A percentile compares a stretch with the other conserved stretches of the same genome.
These are phyloP conservation scores for Nemopilema nomurai DNA, from an alignment of 30 jellyfish, hydroid and myxozoan genomes.

Conservation along the genomic window DNA sequence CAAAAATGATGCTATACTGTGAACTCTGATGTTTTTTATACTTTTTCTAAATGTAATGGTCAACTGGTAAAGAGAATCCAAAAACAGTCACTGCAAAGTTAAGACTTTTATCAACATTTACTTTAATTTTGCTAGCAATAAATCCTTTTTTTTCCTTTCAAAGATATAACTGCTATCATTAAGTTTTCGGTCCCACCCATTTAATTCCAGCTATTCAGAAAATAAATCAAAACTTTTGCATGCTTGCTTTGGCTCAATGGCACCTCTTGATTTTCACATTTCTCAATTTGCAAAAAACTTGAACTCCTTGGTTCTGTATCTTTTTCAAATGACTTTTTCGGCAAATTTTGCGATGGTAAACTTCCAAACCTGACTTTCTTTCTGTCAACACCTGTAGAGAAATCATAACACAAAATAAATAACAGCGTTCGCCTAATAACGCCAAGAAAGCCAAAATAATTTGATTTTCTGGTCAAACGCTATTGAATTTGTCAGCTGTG, in stretches of 20 bases:
- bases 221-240: slow-evolving; percentile 46
- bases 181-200: slow-evolving; percentile 58
- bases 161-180: slow-evolving; percentile 38
- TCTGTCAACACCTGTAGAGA: slow-evolving; percentile 22
- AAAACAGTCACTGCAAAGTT: slow-evolving; percentile 45
- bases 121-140: slow-evolving; percentile 49
- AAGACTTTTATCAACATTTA: slow-evolving; percentile 63
- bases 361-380: slow-evolving; percentile 53
- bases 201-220: slow-evolving; percentile 54
- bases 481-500: not conserved
- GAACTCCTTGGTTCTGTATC: slow-evolving; percentile 47
- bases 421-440: not conserved
- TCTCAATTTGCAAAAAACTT: slow-evolving; percentile 41
- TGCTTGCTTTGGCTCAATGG: slow-evolving; percentile 37
- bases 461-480: not conserved
- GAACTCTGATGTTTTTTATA: slow-evolving; percentile 45
- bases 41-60: slow-evolving; percentile 42
- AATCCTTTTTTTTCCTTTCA: slow-evolving; percentile 58
- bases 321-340: slow-evolving; percentile 30
- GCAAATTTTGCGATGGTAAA: slow-evolving; percentile 38
- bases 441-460: not conserved
- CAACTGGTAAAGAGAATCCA: slow-evolving; percentile 65
- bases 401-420: not conserved
- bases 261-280: slow-evolving; percentile 39
- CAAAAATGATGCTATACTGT: slow-evolving; percentile 46